These are phyloP conservation scores for Fopius arisanus DNA, from an alignment of 1,140 invertebrate genomes.

Conservation along the genomic window DNA sequence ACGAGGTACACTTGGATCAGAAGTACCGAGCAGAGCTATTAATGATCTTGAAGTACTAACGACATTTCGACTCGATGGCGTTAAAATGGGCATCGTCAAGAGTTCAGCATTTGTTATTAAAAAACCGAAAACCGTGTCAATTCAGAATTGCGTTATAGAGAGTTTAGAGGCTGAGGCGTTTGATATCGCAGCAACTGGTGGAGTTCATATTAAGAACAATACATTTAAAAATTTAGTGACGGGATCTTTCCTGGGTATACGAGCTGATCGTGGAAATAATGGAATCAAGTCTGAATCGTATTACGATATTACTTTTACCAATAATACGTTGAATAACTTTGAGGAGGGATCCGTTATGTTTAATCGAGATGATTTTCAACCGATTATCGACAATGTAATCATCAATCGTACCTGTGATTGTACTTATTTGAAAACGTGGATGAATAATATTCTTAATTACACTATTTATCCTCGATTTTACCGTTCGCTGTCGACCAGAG, in stretches of 20 bases:
- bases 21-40: slow-evolving; percentile 74
- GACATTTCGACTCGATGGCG: slow-evolving; percentile 66
- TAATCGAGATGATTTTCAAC: slow-evolving; percentile 66
- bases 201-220: slow-evolving; percentile 74
- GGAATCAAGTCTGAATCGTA: neutral
- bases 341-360: slow-evolving; percentile 69
- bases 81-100: slow-evolving; percentile 55
- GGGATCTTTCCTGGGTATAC: slow-evolving; percentile 71
- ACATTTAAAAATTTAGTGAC: slow-evolving; percentile 66
- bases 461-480: slow-evolving; percentile 51
- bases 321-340: slow-evolving; percentile 70
- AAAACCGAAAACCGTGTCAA: slow-evolving; percentile 67
- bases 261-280: slow-evolving; percentile 61
- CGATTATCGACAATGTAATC: slow-evolving; percentile 68
- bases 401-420: slow-evolving; percentile 72
- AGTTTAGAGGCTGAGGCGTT: slow-evolving; percentile 73
- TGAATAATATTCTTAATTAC: slow-evolving; percentile 60
- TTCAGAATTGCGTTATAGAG: slow-evolving; percentile 71
- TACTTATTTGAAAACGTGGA: slow-evolving; percentile 58
- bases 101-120: slow-evolving; percentile 69
- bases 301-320: slow-evolving; percentile 70
- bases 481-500: slow-evolving; percentile 20
- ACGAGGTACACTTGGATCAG: slow-evolving; percentile 63
- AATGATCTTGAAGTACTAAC: slow-evolving; percentile 76
- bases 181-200: slow-evolving; percentile 68